A percentile compares a stretch with the other conserved stretches of the same genome.
Evolutionary conservation across 2,113 vertebrate genomes (phyloP).

Genomic region (Periophthalmodon schlosseri): DNA sequence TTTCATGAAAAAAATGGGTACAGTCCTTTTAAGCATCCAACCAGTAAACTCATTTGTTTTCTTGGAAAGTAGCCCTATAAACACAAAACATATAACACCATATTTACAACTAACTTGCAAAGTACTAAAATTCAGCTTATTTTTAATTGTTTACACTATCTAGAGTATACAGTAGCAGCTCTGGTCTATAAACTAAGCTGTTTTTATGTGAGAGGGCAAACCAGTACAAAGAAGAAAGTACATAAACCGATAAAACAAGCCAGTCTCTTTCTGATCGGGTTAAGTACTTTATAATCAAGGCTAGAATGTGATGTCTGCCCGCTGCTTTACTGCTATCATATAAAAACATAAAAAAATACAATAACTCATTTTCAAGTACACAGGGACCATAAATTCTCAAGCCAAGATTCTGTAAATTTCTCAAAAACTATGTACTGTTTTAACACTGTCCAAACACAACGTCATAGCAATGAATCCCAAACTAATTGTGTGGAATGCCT

Average conservation of each 20-base stretch:
- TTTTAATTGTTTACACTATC: no score
- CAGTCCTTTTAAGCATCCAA: no score
- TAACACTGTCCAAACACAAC: conserved; percentile 50
- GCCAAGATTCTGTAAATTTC: conserved; percentile 38
- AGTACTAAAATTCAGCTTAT: no score
- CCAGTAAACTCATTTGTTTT: no score
- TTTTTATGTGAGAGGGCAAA: no score
- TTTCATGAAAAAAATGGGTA: no score
- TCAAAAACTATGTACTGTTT: conserved; percentile 10
- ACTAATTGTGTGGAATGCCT: conserved; percentile 48
- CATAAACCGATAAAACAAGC: conserved; percentile 27
- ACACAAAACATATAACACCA: no score
- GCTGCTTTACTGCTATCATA: conserved; percentile 16
- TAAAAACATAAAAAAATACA: conserved; percentile 27
- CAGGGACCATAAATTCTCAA: conserved; percentile 19
- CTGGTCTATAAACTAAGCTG: no score
- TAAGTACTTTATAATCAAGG: conserved; percentile 49
- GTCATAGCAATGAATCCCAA: conserved; percentile 39
- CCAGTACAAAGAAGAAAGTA: conserved; percentile 12
- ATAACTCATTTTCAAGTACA: conserved; percentile 13
- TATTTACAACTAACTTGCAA: no score
- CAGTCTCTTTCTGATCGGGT: conserved; percentile 31
- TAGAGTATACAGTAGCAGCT: no score
- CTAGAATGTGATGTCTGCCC: conserved; percentile 16
- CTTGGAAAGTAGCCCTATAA: no score